Evolutionary conservation across 2,888 invertebrate species (phyloP), one percentile per base, ranked within the genome.

Genomic region (Agrotis ipsilon): DNA sequence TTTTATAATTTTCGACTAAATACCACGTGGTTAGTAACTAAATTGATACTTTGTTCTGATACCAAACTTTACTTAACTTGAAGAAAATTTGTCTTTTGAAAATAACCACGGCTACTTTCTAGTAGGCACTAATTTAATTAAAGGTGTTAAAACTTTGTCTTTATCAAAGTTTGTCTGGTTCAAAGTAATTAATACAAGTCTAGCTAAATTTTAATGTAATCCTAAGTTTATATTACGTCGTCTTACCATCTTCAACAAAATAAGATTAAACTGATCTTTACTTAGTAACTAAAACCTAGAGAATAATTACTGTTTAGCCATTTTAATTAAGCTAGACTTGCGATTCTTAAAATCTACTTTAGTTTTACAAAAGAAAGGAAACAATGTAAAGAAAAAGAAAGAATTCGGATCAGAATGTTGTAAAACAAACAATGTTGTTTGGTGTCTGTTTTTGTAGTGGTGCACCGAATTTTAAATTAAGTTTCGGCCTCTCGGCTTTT

Each of bases 341-440:
- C 51, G 18, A 32, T 32, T 2, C n/a, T 16, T 19, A 21, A 19
- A 9, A 54, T 0, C 59, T 61, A 21, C 51, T 46, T 62, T 32
- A 57, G 39, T 61, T 65, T 39, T 65, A 11, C 2, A 59, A 80
- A 80, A 55, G 67, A 69, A 27, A 48, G n/a, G 1, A 57, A 79
- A 65, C 32, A 51, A 24, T 32, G 24, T 18, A 54, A 72, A 62
- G 24, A 57, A 52, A 69, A 69, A 58, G 27, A 63, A 63, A 55
- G 43, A 58, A 80, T 70, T 39, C 48, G 32, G 39, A 54, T 76
- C 77, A 46, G 58, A 48, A 59, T 59, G 69, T 45, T 61, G 55
- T 77, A 46, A 43, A 51, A 62, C 54, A 24, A 75, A 70, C 70
- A 62, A 69, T 63, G 65, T 77, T 63, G 59, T 59, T 72, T 48